Conservation (phyloP, 92 coral and sea anemone species). For the Phenganax stokvisi region DNA sequence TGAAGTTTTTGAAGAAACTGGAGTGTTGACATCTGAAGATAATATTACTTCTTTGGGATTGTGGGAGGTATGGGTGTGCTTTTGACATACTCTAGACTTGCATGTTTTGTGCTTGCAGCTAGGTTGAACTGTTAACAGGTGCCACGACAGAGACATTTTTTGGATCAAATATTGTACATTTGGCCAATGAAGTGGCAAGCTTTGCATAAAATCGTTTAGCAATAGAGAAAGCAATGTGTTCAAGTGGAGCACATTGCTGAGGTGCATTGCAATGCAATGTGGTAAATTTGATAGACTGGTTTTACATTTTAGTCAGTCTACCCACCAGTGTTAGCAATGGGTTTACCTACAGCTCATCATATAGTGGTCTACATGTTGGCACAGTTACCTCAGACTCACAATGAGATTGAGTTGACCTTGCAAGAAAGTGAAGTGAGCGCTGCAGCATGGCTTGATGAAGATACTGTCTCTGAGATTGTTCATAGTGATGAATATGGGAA, state of each 20-base stretch:
- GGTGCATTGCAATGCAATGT: too few relatives aligned
- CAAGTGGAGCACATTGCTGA: too few relatives aligned
- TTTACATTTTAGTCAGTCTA: constrained; percentile 66
- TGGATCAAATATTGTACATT: too few relatives aligned
- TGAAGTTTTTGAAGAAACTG: constrained; percentile 87
- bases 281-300: too few relatives aligned
- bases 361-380: constrained; percentile 83
- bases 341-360: constrained; percentile 84
- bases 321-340: constrained; percentile 71
- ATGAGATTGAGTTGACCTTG: constrained; percentile 54
- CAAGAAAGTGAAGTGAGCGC: constrained; percentile 66
- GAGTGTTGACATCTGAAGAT: constrained; percentile 54
- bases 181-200: too few relatives aligned
- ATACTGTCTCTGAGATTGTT: constrained; percentile 51
- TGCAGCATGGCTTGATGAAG: constrained; percentile 78
- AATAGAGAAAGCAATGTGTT: too few relatives aligned
- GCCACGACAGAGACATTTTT: too few relatives aligned
- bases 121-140: too few relatives aligned
- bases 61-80: constrained; percentile 69
- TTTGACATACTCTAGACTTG: too few relatives aligned
- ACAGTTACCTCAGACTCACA: constrained; percentile 52
- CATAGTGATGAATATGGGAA: constrained; percentile 91
- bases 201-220: too few relatives aligned
- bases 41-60: constrained; percentile 62
- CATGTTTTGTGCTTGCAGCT: not conserved